Base-by-base conservation (phyloP, 2,113 vertebrate genomes). In the Corydoras sp. region DNA sequence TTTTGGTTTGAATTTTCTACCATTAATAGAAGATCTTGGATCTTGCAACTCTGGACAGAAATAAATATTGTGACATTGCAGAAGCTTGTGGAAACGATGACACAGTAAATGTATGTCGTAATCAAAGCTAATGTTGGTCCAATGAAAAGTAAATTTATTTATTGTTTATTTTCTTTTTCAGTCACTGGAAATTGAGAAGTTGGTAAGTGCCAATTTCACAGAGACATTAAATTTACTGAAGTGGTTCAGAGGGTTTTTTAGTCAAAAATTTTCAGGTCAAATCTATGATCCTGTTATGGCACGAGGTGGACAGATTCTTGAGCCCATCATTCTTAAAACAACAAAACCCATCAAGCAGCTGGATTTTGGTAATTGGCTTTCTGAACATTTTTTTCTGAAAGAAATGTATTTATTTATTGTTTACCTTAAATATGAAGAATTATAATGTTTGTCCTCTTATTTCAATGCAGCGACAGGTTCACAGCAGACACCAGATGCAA, bases 171-270 rank as follows among this genome's bases (percentile, higher is more conserved):
- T 65, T 1, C 8, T 65, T 29, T 50, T 18, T 15, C 54, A 89
- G 87, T 14, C 58, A 60, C 59, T 87, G 78, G 91, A 92, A 2
- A 86, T 91, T 65, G 87, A 90, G 76, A 85, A 85, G 70, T 80
- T 95, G 86, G 86, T 92, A 75, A 90, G 89, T 86, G 92, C 86
- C 78, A 90, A 92, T 74, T 79, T 89, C 65, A 73, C 84, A 4
- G 88, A 90, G 71, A 86, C 89, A 78, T 89, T 93, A 77, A 85
- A 86, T 72, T 93, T 97, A n/a, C 89, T 95, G 78, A 89, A 88
- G 55, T 96, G 93, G 93, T 94, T 96, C 77, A 93, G 92, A 81
- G 83, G 85, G 4, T 93, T 95, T 81, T 95, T 93, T 71, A 90
- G 93, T 62, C 83, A 84, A 13, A 93, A 92, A 81, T 86, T 90